Conservation (phyloP, 2,113 vertebrate genomes). For the Cromileptes altivelis region DNA sequence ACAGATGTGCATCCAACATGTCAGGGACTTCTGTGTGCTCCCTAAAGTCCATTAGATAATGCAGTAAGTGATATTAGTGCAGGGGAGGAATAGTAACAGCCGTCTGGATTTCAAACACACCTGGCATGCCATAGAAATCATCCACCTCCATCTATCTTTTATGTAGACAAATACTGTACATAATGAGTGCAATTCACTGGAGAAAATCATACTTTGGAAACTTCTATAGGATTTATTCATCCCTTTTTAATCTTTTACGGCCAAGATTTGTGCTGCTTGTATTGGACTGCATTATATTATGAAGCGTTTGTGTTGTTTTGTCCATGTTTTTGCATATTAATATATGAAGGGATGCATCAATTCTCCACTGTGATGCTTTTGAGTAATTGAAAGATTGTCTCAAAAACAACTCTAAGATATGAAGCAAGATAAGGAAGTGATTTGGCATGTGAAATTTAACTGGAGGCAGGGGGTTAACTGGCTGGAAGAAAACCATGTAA, state of each 20-base stretch:
- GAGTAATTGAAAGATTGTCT: slow-evolving; percentile 2
- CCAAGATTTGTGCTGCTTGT: neutral
- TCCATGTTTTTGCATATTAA: neutral
- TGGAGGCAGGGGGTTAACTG: slow-evolving; percentile 16
- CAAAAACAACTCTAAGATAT: neutral
- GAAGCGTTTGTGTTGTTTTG: neutral
- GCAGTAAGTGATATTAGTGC: slow-evolving; percentile 5
- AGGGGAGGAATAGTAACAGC: slow-evolving; percentile 18
- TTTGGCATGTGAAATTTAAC: slow-evolving; percentile 16
- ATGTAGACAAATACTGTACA: neutral
- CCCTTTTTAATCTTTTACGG: neutral
- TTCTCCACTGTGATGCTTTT: neutral
- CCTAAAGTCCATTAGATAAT: slow-evolving; percentile 51
- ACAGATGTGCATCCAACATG: slow-evolving; percentile 56
- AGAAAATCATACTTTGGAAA: neutral
- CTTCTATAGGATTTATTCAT: neutral
- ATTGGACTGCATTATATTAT: neutral
- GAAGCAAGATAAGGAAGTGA: slow-evolving; percentile 5
- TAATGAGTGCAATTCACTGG: neutral
- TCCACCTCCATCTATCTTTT: neutral
- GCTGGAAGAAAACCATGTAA: slow-evolving; percentile 13
- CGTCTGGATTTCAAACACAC: slow-evolving; percentile 21
- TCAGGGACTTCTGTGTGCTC: slow-evolving; percentile 12
- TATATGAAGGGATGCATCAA: neutral
- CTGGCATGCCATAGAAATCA: neutral